phyloP scores from a whole-genome alignment of 2,797 vertebrate genomes.

The Darevskia nairensis region DNA sequence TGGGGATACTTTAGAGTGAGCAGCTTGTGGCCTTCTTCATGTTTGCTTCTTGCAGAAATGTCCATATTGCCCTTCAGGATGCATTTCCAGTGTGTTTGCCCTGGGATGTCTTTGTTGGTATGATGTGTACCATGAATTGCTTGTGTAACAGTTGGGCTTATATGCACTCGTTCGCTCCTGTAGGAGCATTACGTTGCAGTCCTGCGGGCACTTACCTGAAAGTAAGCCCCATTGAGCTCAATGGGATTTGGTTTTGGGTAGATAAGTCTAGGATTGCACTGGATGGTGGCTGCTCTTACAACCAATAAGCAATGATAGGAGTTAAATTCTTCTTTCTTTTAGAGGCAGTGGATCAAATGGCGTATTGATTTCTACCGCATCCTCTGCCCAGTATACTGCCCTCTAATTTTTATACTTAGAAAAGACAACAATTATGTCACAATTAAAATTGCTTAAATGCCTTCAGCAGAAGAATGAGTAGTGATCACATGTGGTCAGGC shows the following conservation, averaged over 20 bases:
- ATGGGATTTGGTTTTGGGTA: not conserved
- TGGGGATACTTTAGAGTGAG: not conserved
- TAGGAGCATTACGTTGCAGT: not conserved
- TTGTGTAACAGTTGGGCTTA: not conserved
- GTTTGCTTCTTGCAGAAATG: not conserved
- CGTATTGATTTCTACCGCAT: not conserved
- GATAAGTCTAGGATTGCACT: not conserved
- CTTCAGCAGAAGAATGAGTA: not conserved
- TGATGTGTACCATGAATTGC: not conserved
- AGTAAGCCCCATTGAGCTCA: not conserved
- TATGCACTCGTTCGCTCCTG: not conserved
- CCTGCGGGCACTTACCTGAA: not conserved
- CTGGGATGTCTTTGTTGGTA: not conserved
- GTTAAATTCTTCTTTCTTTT: not conserved
- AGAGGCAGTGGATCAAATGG: not conserved
- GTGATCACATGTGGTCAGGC: not conserved
- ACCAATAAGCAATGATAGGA: not conserved
- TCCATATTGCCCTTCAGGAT: not conserved
- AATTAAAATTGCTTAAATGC: not conserved
- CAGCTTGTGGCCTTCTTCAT: not conserved
- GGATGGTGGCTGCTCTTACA: not conserved
- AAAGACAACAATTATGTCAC: too few species aligned
- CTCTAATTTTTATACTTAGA: not conserved
- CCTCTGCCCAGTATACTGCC: not conserved
- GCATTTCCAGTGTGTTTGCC: not conserved